Evolutionary conservation across 92 coral and sea anemone species (phyloP).

Genomic region (Montipora capitata): DNA sequence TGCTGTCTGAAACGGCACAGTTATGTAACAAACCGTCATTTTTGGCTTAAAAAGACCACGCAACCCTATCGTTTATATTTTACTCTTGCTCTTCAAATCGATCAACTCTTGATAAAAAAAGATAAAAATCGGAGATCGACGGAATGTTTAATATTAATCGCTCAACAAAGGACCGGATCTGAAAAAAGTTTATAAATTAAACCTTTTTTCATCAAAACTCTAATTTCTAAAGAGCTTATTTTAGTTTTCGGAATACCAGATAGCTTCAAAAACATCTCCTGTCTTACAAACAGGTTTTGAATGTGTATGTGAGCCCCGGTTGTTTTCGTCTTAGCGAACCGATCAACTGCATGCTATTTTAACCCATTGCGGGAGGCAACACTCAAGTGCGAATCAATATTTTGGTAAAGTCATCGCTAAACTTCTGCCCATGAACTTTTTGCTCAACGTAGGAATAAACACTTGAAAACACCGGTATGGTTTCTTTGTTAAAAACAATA

Average conservation of each 20-base stretch:
- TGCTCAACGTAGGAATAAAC: conserved; percentile 17
- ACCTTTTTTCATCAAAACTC: no score
- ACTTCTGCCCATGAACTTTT: conserved; percentile 18
- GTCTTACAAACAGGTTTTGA: not conserved
- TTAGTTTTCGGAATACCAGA: not conserved
- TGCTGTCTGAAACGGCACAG: not conserved
- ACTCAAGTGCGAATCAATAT: conserved; percentile 48
- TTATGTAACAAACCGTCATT: not conserved
- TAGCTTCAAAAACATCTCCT: not conserved
- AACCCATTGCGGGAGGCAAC: conserved; percentile 42
- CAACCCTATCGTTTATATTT: not conserved
- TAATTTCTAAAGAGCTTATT: no score
- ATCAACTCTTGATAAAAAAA: not conserved
- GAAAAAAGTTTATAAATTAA: not conserved
- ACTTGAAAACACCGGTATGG: not conserved
- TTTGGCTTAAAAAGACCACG: not conserved
- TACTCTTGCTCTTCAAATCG: not conserved
- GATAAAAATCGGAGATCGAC: not conserved
- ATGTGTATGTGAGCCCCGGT: conserved; percentile 1
- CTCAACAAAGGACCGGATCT: no score
- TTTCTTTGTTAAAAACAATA: conserved; percentile 34
- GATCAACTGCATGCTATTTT: conserved; percentile 29
- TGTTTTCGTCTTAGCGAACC: conserved; percentile 2
- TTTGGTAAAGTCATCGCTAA: conserved; percentile 9
- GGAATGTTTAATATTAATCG: no score